Evolutionary conservation across 2,113 vertebrate genomes (phyloP).

Genomic region (Promerops cafer): DNA sequence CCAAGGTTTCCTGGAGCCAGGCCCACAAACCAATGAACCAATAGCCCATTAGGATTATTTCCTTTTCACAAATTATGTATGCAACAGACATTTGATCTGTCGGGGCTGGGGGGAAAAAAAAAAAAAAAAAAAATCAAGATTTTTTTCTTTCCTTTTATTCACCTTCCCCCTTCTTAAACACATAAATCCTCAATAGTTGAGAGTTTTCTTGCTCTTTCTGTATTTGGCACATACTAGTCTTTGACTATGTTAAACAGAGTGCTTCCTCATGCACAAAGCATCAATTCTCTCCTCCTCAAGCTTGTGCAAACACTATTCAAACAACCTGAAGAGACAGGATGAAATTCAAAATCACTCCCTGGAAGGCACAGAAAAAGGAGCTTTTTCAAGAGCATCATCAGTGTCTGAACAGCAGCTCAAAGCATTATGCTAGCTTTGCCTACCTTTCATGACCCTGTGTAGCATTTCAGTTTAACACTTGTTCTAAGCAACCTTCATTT

Average conservation of each 20-base stretch:
- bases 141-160: neutral
- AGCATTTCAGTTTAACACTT: neutral
- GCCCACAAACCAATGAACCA: neutral
- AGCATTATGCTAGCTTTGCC: neutral
- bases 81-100: neutral
- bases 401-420: neutral
- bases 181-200: neutral
- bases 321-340: neutral
- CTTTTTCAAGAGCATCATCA: neutral
- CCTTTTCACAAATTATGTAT: neutral
- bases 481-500: neutral
- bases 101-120: neutral
- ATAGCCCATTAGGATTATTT: neutral
- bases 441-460: neutral
- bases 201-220: neutral
- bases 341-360: neutral
- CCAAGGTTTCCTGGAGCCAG: neutral
- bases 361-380: neutral
- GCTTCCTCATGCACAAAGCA: neutral
- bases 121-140: neutral
- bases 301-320: neutral
- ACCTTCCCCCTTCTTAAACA: neutral
- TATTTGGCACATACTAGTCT: neutral
- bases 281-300: neutral
- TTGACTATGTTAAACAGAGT: neutral